Evolutionary conservation across 2,113 vertebrate genomes (phyloP).

Genomic region (Semnornis frantzii): DNA sequence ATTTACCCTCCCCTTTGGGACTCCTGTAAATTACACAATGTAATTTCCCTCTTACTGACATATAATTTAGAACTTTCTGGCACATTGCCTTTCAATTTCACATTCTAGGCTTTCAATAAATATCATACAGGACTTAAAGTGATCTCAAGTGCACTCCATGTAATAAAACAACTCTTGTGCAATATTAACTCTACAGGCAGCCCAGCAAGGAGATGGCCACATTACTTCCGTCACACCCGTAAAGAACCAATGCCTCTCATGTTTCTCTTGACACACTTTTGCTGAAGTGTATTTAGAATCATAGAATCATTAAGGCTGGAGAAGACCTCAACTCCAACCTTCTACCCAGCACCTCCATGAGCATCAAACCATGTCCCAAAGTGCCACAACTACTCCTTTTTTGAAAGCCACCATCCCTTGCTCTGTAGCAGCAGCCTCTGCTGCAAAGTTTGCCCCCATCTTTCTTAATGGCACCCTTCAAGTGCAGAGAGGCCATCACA

Average conservation of each 20-base stretch:
- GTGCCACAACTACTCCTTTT: no score
- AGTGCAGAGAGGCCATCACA: no score
- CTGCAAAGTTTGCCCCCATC: no score
- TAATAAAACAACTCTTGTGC: background rate
- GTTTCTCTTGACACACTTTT: conserved; percentile 79
- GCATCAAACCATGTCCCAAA: no score
- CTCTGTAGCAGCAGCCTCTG: no score
- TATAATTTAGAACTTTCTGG: background rate
- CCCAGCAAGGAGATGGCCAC: background rate
- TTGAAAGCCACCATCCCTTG: no score
- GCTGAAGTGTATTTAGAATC: conserved; percentile 65
- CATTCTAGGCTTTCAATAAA: background rate
- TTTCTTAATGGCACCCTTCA: no score
- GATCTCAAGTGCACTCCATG: background rate
- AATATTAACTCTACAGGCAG: background rate
- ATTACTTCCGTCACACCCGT: conserved; percentile 69
- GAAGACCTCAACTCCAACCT: no score
- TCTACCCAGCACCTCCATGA: no score
- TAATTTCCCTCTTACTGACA: background rate
- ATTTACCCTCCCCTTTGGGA: background rate
- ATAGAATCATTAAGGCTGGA: no score
- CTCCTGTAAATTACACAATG: background rate
- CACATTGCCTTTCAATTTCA: background rate
- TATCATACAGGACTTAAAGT: background rate
- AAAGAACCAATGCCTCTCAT: conserved; percentile 76